Conservation (phyloP, 2,888 invertebrate species). For the Tryphoninae sp. region DNA sequence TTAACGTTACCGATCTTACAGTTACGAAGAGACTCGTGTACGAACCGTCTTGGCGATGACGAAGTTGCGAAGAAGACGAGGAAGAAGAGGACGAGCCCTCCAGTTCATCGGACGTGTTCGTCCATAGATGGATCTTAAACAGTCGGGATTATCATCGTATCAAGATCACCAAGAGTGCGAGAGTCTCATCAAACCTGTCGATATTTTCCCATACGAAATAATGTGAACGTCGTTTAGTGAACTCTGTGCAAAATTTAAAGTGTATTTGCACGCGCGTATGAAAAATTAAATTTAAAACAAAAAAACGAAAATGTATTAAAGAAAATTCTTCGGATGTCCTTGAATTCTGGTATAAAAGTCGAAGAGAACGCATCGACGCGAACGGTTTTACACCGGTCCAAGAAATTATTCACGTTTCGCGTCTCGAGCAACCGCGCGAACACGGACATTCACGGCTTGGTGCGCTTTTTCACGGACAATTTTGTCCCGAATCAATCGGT, state of each 20-base stretch:
- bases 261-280: background rate
- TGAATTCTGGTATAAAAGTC: background rate
- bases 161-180: background rate
- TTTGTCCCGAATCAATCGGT: constrained; percentile 36
- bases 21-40: constrained; percentile 70
- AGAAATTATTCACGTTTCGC: constrained; percentile 30
- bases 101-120: constrained; percentile 27
- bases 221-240: constrained; percentile 12
- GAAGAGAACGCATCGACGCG: background rate
- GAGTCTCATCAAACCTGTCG: background rate
- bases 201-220: background rate
- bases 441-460: constrained; percentile 32
- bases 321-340: background rate
- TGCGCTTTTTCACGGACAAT: constrained; percentile 57
- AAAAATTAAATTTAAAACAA: background rate
- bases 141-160: constrained; percentile 3
- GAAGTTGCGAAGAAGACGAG: constrained; percentile 12
- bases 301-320: background rate
- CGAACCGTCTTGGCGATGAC: background rate
- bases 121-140: constrained; percentile 19
- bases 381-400: background rate
- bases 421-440: background rate
- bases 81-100: constrained; percentile 22
- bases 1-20: constrained; percentile 80
- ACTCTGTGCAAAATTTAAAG: constrained; percentile 1